These are phyloP conservation scores for Microplitis mediator DNA, from an alignment of 1,140 invertebrate species.

Conservation along the genomic window DNA sequence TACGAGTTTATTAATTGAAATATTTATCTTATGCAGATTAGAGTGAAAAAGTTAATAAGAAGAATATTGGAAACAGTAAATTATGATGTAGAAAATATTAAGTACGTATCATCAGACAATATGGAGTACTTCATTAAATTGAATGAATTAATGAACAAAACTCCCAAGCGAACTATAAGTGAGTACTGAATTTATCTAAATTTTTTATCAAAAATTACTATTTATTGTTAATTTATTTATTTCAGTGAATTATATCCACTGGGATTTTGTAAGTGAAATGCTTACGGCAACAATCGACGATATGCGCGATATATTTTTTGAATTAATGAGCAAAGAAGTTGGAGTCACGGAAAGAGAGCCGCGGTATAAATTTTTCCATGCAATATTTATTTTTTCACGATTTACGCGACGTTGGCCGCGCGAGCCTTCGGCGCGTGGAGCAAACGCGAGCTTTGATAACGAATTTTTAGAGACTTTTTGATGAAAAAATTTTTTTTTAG, in stretches of 20 bases:
- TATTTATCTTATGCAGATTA: not conserved
- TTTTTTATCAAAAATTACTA: not conserved
- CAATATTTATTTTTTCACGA: too few relatives aligned
- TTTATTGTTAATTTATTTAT: not conserved
- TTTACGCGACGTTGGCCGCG: too few relatives aligned
- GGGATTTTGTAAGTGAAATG: constrained; percentile 23
- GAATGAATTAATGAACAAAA: not conserved
- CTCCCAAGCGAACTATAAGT: constrained; percentile 1
- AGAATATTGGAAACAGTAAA: not conserved
- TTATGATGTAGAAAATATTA: not conserved
- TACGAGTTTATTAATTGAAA: not conserved
- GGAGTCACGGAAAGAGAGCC: constrained; percentile 7
- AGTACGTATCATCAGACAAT: not conserved
- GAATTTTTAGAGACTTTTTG: too few relatives aligned
- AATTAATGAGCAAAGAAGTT: not conserved
- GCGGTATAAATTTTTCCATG: not conserved
- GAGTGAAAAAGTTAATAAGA: not conserved
- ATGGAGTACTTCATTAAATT: not conserved
- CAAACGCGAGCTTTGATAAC: too few relatives aligned
- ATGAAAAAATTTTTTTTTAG: not conserved
- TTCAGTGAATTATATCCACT: constrained; percentile 30
- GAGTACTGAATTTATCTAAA: not conserved
- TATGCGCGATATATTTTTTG: constrained; percentile 12
- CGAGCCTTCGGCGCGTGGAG: too few relatives aligned
- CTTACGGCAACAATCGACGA: constrained; percentile 14